A percentile compares a stretch with the other conserved stretches of the same genome.
Conservation (phyloP, 1,140 invertebrate genomes). For the Lasioglossum albipes region DNA sequence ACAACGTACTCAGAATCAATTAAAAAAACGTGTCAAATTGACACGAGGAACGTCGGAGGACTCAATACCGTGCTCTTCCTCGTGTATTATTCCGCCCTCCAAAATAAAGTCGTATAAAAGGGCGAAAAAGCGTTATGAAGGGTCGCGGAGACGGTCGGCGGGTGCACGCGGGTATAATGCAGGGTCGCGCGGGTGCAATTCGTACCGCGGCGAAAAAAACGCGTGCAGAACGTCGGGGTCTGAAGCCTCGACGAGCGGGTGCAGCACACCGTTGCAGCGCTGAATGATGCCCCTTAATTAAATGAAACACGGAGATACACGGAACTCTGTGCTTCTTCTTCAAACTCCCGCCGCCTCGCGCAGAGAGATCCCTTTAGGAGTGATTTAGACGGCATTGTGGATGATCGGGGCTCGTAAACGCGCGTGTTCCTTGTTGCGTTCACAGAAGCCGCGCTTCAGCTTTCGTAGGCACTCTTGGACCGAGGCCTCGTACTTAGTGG, state of each 20-base stretch:
- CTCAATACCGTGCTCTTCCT: too few species aligned
- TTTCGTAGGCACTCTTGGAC: conserved; percentile 25
- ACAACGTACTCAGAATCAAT: too few species aligned
- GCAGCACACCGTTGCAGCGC: background rate
- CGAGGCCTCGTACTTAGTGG: conserved; percentile 17
- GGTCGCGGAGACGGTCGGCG: too few species aligned
- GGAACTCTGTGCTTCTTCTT: too few species aligned
- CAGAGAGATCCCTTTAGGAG: background rate
- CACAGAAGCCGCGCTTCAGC: conserved; percentile 23
- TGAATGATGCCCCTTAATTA: conserved; percentile 26
- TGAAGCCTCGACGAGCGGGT: too few species aligned
- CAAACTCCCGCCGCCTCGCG: too few species aligned
- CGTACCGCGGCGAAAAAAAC: conserved; percentile 8
- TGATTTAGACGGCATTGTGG: conserved; percentile 11
- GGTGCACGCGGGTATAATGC: background rate
- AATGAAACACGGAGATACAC: conserved; percentile 16
- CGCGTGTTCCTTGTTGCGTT: too few species aligned
- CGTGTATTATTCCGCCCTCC: too few species aligned
- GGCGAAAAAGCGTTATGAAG: too few species aligned
- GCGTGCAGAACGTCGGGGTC: background rate
- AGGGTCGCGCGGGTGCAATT: background rate
- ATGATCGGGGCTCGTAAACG: background rate
- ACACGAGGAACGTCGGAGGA: too few species aligned
- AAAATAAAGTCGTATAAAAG: too few species aligned
- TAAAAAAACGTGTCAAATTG: too few species aligned